Evolutionary conservation across 2,888 invertebrate genomes (phyloP).

Genomic region (Exocentrus adspersus): DNA sequence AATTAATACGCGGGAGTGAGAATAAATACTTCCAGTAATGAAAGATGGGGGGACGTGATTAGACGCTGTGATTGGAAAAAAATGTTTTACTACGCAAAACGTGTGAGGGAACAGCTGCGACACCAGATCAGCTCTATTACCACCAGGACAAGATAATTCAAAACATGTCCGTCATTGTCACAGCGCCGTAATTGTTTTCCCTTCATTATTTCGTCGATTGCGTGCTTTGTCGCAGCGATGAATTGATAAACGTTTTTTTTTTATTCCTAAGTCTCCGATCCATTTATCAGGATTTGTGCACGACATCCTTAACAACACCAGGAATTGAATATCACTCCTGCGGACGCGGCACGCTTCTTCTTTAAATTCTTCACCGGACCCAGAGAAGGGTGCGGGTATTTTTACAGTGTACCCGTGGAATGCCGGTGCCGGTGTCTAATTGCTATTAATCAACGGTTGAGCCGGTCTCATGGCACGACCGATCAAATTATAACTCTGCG

Average conservation of each 20-base stretch:
- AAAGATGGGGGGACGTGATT: no score
- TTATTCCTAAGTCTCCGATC: constrained; percentile 6
- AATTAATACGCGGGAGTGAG: no score
- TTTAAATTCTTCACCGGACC: no score
- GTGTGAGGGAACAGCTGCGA: constrained; percentile 51
- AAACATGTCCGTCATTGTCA: constrained; percentile 61
- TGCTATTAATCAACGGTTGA: constrained; percentile 63
- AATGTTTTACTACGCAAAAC: no score
- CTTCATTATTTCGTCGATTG: constrained; percentile 56
- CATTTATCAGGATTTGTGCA: neutral
- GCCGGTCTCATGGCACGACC: constrained; percentile 63
- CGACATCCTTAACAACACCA: neutral
- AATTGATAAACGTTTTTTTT: constrained; percentile 49
- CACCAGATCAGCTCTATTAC: constrained; percentile 55
- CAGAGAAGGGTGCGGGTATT: constrained; percentile 27
- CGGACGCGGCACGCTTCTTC: neutral
- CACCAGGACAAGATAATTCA: constrained; percentile 58
- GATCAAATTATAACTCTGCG: constrained; percentile 64
- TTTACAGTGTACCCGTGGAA: constrained; percentile 55
- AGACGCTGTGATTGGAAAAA: no score
- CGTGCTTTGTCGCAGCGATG: constrained; percentile 49
- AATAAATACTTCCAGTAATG: no score
- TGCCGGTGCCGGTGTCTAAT: constrained; percentile 61
- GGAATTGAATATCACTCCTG: neutral
- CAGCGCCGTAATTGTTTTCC: constrained; percentile 58